A percentile compares a stretch with the other conserved stretches of the same genome.
phyloP scores from a whole-genome alignment of 2,888 invertebrate species.

The Colostygia pectinataria region DNA sequence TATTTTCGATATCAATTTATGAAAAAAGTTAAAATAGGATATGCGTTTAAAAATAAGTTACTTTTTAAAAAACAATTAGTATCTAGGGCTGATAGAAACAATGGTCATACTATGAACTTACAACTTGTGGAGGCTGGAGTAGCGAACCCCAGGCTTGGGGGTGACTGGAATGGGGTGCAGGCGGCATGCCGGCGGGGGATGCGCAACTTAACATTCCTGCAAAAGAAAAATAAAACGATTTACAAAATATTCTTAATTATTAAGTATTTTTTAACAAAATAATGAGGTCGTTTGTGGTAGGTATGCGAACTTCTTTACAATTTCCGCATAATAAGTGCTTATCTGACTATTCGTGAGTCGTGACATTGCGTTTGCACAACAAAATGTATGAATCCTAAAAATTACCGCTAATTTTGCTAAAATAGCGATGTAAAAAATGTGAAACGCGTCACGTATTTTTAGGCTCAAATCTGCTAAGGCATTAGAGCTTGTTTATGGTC shows the following conservation, averaged over 20 bases:
- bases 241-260: background rate
- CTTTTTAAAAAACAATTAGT: no score
- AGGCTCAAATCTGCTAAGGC: background rate
- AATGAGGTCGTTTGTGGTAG: slow-evolving; percentile 9
- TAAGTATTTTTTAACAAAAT: background rate
- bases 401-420: slow-evolving; percentile 34
- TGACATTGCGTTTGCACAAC: slow-evolving; percentile 33
- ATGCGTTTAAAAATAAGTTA: no score
- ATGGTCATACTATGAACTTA: slow-evolving; percentile 45
- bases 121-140: slow-evolving; percentile 65
- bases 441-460: slow-evolving; percentile 34
- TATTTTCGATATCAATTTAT: no score
- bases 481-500: no score
- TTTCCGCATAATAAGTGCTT: slow-evolving; percentile 18
- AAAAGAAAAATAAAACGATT: slow-evolving; percentile 25
- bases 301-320: slow-evolving; percentile 2
- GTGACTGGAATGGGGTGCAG: slow-evolving; percentile 61
- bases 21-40: no score
- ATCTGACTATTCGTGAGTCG: slow-evolving; percentile 32
- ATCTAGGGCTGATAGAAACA: no score
- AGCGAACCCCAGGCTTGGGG: slow-evolving; percentile 62
- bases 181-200: slow-evolving; percentile 74
- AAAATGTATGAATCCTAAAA: slow-evolving; percentile 36
- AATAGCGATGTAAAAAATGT: slow-evolving; percentile 31
- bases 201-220: slow-evolving; percentile 76